Base-by-base conservation (phyloP, 2,113 vertebrate species). In the Cromileptes altivelis region DNA sequence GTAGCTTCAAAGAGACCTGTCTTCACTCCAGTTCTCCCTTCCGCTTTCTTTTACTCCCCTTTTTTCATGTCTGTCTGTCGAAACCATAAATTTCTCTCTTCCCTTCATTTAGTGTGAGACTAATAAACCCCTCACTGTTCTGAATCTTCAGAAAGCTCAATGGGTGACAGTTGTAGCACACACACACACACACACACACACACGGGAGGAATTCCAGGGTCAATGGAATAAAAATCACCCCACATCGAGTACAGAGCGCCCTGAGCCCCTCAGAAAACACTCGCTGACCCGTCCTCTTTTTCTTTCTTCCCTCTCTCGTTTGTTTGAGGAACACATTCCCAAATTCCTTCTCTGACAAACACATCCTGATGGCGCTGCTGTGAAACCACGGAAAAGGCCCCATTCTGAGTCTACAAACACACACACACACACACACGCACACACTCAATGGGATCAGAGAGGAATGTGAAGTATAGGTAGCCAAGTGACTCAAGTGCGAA, bases 311-410 rank as follows among this genome's bases (percentile, higher is more conserved):
- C 75, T 49, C 50, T 78, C 72, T 85, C 64, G 78, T 92, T 91
- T 95, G 93, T 94, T 96, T 93, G 86, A 95, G 86, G 85, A 94
- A 86, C 81, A 85, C 90, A 92, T 94, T 95, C 90, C 84, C 50
- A 67, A 94, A 95, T 93, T 93, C 89, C 86, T 92, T 74, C 76
- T 78, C 88, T 85, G 90, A 94, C 92, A 94, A 94, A 94, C 88
- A 93, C 82, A 92, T 93, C 90, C 84, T 85, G 88, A 93, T 80
- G 77, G 90, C 56, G 80, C 92, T 93, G 86, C 85, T 83, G 89
- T 78, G 91, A 92, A 91, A 92, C 89, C 80, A 69, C 63, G 53
- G 85, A 93, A 89, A 91, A 92, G 86, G 87, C 88, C 84, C 82
- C 87, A 75, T 84, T 88, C 82, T 61, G 84, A 78, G 75, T 82